A percentile compares a stretch with the other conserved stretches of the same genome.
Conservation (phyloP, 2,113 vertebrate species). For the Oreochromis niloticus region DNA sequence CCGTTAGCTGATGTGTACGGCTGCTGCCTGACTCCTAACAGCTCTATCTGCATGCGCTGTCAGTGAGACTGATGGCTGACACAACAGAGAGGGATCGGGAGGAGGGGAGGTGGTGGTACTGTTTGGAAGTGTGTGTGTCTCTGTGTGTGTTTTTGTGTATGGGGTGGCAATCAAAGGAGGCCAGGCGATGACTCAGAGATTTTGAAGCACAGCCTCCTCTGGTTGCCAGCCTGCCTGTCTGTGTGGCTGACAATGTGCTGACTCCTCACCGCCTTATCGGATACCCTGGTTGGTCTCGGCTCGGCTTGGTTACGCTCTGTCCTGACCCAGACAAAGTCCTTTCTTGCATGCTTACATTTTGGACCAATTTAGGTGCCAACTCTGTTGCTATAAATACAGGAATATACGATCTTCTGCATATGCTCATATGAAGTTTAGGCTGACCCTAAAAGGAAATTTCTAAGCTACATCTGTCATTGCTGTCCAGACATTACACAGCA, state of each 20-base stretch:
- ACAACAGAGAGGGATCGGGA: background rate
- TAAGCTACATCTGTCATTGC: background rate
- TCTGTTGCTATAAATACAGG: background rate
- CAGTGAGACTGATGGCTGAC: conserved; percentile 10
- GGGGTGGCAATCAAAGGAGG: conserved; percentile 5
- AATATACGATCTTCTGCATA: background rate
- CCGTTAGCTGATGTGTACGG: background rate
- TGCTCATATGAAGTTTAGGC: background rate
- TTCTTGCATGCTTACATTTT: background rate
- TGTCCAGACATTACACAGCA: background rate
- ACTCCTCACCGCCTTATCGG: conserved; percentile 27
- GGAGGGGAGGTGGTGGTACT: background rate
- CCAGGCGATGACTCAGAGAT: conserved; percentile 53
- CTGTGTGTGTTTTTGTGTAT: background rate
- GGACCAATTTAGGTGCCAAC: background rate
- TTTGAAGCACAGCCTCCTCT: conserved; percentile 27
- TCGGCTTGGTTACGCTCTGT: background rate
- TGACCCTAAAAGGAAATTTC: background rate
- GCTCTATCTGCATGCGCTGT: conserved; percentile 19
- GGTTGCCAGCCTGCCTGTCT: conserved; percentile 36
- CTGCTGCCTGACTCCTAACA: background rate
- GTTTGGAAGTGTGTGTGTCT: background rate
- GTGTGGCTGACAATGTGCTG: conserved; percentile 33
- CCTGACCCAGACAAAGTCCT: background rate
- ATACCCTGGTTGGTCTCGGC: conserved; percentile 2